Conservation (phyloP, 2,888 invertebrate genomes). For the Nephrotoma guestfalica region DNA sequence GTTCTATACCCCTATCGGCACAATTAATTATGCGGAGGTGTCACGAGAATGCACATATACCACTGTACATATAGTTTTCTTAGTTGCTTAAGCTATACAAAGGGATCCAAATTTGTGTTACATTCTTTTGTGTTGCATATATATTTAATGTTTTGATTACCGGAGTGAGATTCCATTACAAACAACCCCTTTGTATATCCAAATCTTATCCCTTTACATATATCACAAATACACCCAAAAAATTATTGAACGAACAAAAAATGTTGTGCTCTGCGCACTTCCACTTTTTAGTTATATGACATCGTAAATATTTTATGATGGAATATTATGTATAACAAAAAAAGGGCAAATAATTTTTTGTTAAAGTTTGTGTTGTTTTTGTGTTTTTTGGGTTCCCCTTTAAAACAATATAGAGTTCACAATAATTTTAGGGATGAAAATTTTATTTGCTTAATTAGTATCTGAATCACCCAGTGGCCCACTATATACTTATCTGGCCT, state of each 20-base stretch:
- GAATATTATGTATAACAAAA: neutral
- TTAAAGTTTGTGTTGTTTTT: neutral
- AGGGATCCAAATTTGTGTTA: neutral
- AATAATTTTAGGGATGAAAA: too few species aligned
- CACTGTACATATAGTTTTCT: neutral
- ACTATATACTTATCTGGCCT: too few species aligned
- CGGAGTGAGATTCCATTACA: neutral
- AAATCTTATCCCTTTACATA: neutral
- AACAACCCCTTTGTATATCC: neutral
- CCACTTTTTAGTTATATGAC: neutral
- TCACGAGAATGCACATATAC: neutral
- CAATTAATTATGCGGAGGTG: neutral
- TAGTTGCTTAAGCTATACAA: neutral
- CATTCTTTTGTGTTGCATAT: neutral
- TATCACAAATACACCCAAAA: neutral
- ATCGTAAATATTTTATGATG: neutral
- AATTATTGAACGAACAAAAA: neutral
- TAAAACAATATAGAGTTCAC: neutral
- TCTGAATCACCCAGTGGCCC: too few species aligned
- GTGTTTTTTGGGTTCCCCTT: neutral
- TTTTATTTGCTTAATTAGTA: too few species aligned
- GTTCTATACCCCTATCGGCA: neutral
- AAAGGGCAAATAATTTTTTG: neutral
- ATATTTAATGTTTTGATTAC: neutral
- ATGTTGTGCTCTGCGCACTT: neutral